These are phyloP conservation scores for Hetaerina americana DNA, from an alignment of 1,140 invertebrate species.

Conservation along the genomic window DNA sequence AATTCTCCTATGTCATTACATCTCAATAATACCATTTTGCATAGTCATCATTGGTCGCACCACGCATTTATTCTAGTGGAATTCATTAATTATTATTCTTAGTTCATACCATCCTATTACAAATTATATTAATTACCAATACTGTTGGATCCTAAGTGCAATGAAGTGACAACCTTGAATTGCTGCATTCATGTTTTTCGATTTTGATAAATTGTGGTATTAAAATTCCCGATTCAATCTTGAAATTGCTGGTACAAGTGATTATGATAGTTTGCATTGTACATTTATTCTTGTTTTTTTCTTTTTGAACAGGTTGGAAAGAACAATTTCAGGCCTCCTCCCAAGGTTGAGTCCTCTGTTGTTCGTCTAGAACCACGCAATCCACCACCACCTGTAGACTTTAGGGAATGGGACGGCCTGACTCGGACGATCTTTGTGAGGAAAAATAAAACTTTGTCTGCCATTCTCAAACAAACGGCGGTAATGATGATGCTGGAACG, in stretches of 20 bases:
- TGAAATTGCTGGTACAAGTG: background rate
- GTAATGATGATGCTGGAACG: constrained; percentile 75
- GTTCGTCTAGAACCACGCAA: constrained; percentile 93
- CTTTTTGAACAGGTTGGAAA: constrained; percentile 74
- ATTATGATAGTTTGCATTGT: background rate
- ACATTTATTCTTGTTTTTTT: constrained; percentile 10
- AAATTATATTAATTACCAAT: no score
- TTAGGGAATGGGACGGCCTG: constrained; percentile 95
- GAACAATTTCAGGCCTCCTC: constrained; percentile 96
- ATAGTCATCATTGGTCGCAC: no score
- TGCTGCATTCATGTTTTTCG: no score
- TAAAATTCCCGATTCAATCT: no score
- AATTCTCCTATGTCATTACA: no score
- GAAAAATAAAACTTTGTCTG: constrained; percentile 87
- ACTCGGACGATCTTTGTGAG: constrained; percentile 87
- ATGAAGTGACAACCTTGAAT: no score
- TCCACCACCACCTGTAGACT: constrained; percentile 92
- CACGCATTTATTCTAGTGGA: no score
- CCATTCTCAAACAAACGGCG: constrained; percentile 72
- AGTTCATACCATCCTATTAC: no score
- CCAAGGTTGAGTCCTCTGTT: constrained; percentile 98
- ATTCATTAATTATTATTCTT: no score
- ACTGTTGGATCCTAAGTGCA: no score
- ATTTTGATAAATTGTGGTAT: no score
- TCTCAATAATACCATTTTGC: no score